phyloP scores from a whole-genome alignment of 2,797 vertebrate genomes.

The Hippocampus kuda region DNA sequence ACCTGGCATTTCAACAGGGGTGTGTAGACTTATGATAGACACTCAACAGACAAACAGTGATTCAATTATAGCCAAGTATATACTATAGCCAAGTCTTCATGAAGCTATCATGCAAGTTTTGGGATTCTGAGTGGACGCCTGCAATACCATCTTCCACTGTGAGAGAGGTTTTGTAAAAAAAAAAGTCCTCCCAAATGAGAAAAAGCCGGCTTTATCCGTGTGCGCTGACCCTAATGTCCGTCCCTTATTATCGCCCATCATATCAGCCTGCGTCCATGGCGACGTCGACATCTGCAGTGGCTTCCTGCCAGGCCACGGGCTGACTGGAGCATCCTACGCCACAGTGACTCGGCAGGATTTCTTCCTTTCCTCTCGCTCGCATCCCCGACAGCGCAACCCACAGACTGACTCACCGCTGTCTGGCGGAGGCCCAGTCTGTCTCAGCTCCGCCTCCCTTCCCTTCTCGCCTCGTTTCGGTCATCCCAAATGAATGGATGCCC shows the following conservation, averaged over 20 bases:
- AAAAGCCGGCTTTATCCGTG: neutral
- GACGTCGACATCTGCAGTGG: constrained; percentile 45
- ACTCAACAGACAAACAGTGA: no score
- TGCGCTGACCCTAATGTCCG: constrained; percentile 7
- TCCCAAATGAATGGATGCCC: constrained; percentile 49
- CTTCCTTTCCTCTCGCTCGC: constrained; percentile 34
- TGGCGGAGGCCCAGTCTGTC: constrained; percentile 59
- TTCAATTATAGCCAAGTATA: no score
- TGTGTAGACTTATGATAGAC: no score
- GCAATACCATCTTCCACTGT: neutral
- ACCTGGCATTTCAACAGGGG: no score
- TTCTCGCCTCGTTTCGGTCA: constrained; percentile 34
- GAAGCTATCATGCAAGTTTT: no score
- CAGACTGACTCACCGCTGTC: constrained; percentile 57
- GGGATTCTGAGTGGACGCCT: no score
- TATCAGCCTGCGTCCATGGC: constrained; percentile 30
- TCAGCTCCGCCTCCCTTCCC: constrained; percentile 42
- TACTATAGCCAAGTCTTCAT: no score
- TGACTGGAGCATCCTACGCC: constrained; percentile 54
- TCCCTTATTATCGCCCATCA: constrained; percentile 42
- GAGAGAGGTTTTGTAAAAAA: neutral
- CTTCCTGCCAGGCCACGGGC: constrained; percentile 50
- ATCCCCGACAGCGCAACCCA: constrained; percentile 53
- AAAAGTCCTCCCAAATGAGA: neutral
- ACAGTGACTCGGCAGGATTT: constrained; percentile 66